Evolutionary conservation across 2,113 vertebrate species (phyloP).

Genomic region (Bubalus kerabau): DNA sequence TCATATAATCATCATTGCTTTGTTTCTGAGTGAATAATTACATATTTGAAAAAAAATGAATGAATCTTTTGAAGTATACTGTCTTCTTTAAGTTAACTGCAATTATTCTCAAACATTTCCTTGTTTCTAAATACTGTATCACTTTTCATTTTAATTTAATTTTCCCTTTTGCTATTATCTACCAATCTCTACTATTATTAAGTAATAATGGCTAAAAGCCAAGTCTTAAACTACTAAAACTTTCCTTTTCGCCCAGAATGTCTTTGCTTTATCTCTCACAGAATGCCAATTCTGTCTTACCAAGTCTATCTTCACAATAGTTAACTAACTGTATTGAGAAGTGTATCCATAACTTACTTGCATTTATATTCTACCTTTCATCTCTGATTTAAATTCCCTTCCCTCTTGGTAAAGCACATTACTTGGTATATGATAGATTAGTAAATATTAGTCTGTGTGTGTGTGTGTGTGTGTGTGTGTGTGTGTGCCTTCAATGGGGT

Average conservation of each 20-base stretch:
- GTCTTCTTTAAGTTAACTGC: background rate
- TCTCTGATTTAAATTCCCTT: rapidly evolving
- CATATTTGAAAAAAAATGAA: background rate
- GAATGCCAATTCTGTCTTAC: background rate
- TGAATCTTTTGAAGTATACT: background rate
- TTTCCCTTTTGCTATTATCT: background rate
- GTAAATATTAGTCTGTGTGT: background rate
- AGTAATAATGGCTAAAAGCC: background rate
- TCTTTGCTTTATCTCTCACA: background rate
- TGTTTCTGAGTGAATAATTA: background rate
- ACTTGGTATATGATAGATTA: background rate
- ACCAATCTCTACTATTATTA: background rate
- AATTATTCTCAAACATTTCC: background rate
- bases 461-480: no score
- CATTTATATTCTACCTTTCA: background rate
- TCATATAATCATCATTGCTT: background rate
- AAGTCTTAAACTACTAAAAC: background rate
- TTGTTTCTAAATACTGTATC: background rate
- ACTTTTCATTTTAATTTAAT: background rate
- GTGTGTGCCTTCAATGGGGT: no score
- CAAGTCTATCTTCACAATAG: background rate
- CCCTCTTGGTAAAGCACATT: background rate
- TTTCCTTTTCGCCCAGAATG: background rate
- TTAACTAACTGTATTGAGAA: background rate
- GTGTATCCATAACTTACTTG: background rate